Percentiles rank a stretch among this genome's conserved stretches.
Conservation (phyloP, 2,113 vertebrate genomes). For the Elephantulus edwardii region DNA sequence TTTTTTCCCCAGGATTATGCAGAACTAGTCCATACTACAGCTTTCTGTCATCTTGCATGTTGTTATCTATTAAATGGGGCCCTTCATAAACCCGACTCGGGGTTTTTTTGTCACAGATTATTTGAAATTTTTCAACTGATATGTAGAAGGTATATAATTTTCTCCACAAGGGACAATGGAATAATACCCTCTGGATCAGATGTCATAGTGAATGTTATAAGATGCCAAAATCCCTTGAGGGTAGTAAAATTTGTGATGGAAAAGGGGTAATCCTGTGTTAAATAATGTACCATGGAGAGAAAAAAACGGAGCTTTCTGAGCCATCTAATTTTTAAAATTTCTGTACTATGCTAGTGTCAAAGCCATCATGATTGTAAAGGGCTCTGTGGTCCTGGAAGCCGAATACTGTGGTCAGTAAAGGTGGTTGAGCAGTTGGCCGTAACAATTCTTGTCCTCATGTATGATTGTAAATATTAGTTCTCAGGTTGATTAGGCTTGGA, state of each 20-base stretch:
- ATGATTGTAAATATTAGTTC: neutral
- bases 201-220: conserved; percentile 36
- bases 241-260: conserved; percentile 15
- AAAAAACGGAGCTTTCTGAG: neutral
- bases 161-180: conserved; percentile 42
- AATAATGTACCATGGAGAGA: neutral
- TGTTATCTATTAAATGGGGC: neutral
- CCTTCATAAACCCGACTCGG: neutral
- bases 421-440: too few species aligned
- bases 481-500: neutral
- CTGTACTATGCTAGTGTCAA: too few species aligned
- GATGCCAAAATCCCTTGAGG: neutral
- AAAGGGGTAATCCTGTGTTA: conserved; percentile 1
- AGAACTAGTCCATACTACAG: neutral
- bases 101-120: conserved; percentile 15
- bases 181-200: neutral
- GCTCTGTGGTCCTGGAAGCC: neutral
- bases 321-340: neutral
- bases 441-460: too few species aligned
- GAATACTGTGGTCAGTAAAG: neutral
- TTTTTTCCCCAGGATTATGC: neutral
- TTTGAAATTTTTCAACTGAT: neutral
- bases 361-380: neutral
- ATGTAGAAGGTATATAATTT: neutral
- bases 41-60: neutral